phyloP scores from a whole-genome alignment of 2,888 invertebrate genomes.

The Drosophila greeni region DNA sequence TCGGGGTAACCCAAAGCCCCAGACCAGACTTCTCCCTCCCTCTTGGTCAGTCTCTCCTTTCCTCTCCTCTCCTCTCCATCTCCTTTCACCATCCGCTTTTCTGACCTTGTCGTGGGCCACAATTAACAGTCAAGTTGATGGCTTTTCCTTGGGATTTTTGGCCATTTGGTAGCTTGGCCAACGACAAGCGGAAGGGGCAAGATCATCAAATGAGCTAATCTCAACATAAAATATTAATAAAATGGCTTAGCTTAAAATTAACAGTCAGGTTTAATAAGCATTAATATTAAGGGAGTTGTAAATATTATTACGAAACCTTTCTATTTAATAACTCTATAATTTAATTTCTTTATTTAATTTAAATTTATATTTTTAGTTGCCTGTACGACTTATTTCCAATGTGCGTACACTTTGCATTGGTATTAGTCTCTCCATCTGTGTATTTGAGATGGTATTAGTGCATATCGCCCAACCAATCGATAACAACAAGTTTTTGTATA shows the following conservation, averaged over 20 bases:
- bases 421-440: conserved; percentile 6
- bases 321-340: background rate
- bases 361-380: conserved; percentile 24
- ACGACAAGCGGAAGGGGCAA: conserved; percentile 22
- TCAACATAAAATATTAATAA: conserved; percentile 24
- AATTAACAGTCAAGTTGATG: conserved; percentile 39
- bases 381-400: conserved; percentile 26
- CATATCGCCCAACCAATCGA: conserved; percentile 71
- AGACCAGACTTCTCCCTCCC: conserved; percentile 21
- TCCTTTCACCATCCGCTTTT: conserved; percentile 26
- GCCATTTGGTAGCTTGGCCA: conserved; percentile 5
- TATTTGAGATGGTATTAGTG: conserved; percentile 11
- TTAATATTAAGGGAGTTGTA: no score
- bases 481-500: conserved; percentile 74
- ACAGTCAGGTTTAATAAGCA: no score
- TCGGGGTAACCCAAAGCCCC: conserved; percentile 39
- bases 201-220: conserved; percentile 47
- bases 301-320: background rate
- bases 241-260: conserved; percentile 27
- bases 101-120: conserved; percentile 52
- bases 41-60: background rate
- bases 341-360: no score
- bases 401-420: conserved; percentile 21
- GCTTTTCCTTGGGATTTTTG: conserved; percentile 7
- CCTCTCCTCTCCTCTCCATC: conserved; percentile 2